Conservation (phyloP, 23 tunicate genomes). For the Pegea sp. region DNA sequence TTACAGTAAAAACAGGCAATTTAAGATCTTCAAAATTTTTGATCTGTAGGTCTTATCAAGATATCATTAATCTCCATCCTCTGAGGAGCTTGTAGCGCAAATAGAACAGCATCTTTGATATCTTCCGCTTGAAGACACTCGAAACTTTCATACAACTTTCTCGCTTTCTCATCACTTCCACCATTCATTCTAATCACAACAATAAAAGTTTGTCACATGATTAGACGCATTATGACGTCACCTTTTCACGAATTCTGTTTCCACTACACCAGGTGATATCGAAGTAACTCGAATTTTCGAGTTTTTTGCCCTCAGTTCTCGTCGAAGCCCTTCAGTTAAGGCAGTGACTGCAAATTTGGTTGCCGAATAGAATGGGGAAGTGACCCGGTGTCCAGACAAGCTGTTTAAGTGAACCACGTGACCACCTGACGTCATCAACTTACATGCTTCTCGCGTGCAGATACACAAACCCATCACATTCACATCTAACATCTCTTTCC, state of each 20-base stretch:
- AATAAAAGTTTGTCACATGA: too few species aligned
- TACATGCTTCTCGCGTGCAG: constrained; percentile 17
- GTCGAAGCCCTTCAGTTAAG: constrained; percentile 34
- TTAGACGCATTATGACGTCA: too few species aligned
- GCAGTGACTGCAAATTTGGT: constrained; percentile 44
- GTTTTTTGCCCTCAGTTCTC: constrained; percentile 7
- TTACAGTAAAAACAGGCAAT: too few species aligned
- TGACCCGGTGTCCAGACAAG: constrained; percentile 12
- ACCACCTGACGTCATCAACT: constrained; percentile 26
- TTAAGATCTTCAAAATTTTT: too few species aligned
- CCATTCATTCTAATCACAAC: too few species aligned
- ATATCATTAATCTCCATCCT: too few species aligned
- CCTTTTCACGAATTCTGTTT: constrained; percentile 18
- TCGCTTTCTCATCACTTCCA: too few species aligned
- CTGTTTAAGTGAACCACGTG: constrained; percentile 31
- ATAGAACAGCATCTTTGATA: too few species aligned
- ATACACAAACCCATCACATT: constrained; percentile 25
- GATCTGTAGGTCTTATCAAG: too few species aligned
- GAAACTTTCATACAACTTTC: too few species aligned
- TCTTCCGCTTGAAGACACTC: too few species aligned
- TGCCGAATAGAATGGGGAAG: constrained; percentile 15
- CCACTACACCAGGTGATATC: constrained; percentile 24
- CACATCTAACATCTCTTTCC: constrained; percentile 28
- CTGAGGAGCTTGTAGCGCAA: too few species aligned
- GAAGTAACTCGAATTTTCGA: constrained; percentile 19